These are phyloP conservation scores for Cydia splendana DNA, from an alignment of 1,140 invertebrate genomes.

Conservation along the genomic window DNA sequence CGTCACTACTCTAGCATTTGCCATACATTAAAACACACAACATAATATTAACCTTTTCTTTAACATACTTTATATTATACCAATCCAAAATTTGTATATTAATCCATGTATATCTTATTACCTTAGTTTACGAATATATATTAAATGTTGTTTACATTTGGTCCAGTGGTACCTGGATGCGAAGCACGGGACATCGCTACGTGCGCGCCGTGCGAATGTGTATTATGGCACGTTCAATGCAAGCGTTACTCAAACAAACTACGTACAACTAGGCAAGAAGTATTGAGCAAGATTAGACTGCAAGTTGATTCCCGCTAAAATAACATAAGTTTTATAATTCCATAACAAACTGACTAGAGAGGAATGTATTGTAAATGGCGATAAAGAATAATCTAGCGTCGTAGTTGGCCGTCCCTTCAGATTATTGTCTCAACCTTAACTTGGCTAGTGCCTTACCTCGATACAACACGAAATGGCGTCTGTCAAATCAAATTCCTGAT, in stretches of 20 bases:
- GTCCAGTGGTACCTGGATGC: slow-evolving; percentile 71
- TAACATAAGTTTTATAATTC: slow-evolving; percentile 45
- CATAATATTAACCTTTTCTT: slow-evolving; percentile 61
- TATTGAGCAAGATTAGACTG: slow-evolving; percentile 71
- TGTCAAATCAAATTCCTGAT: slow-evolving; percentile 19
- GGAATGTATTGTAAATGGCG: slow-evolving; percentile 71
- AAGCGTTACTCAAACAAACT: slow-evolving; percentile 52
- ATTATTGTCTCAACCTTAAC: slow-evolving; percentile 74
- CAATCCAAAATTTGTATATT: slow-evolving; percentile 77
- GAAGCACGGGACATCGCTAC: slow-evolving; percentile 48
- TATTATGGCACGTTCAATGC: slow-evolving; percentile 71
- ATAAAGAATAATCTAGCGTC: slow-evolving; percentile 55
- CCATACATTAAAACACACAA: slow-evolving; percentile 75
- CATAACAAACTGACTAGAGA: slow-evolving; percentile 73
- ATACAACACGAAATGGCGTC: slow-evolving; percentile 21
- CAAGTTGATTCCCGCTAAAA: slow-evolving; percentile 49
- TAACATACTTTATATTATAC: slow-evolving; percentile 73
- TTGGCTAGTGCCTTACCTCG: slow-evolving; percentile 42
- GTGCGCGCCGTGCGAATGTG: slow-evolving; percentile 50
- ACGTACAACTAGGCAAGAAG: slow-evolving; percentile 63
- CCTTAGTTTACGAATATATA: slow-evolving; percentile 63
- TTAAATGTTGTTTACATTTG: slow-evolving; percentile 59
- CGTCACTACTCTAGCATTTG: slow-evolving; percentile 74
- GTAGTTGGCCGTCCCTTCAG: slow-evolving; percentile 63
- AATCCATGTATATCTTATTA: slow-evolving; percentile 72